Conservation (phyloP, 2,888 invertebrate genomes). For the Plebejus melissa region DNA sequence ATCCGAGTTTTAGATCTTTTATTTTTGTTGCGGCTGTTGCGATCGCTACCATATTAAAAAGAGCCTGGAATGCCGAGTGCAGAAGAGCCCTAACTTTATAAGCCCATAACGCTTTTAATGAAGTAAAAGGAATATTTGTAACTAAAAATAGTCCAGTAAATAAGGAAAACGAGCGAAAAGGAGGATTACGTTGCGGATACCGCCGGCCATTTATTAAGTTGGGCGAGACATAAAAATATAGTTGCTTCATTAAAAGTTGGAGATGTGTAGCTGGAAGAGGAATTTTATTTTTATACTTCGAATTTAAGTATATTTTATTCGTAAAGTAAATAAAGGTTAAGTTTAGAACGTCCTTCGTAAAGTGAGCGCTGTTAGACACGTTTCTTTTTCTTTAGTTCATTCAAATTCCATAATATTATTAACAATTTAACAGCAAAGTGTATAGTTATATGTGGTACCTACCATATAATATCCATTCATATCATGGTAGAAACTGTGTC, state of each 20-base stretch:
- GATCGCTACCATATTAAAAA: background rate
- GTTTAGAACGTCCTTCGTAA: background rate
- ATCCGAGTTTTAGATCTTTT: too few species aligned
- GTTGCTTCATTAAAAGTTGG: constrained; percentile 9
- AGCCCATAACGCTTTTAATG: background rate
- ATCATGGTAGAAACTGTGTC: too few species aligned
- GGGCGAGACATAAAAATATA: constrained; percentile 9
- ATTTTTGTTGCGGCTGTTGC: background rate
- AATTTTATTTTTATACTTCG: background rate
- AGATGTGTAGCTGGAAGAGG: background rate
- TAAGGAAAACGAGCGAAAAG: constrained; percentile 13
- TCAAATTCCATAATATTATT: too few species aligned
- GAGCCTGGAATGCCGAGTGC: background rate
- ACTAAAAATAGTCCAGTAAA: constrained; percentile 1
- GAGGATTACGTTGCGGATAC: background rate
- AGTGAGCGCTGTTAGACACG: background rate
- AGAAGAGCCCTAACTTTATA: background rate
- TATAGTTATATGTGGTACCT: too few species aligned
- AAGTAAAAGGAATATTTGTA: constrained; percentile 5
- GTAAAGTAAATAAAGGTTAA: background rate
- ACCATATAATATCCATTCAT: too few species aligned
- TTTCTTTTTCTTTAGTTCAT: background rate
- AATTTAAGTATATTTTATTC: background rate
- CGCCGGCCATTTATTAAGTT: background rate
- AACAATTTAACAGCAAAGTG: too few species aligned